These are phyloP conservation scores for Hydrolagus colliei DNA, from an alignment of 2,797 vertebrate species.

Conservation along the genomic window DNA sequence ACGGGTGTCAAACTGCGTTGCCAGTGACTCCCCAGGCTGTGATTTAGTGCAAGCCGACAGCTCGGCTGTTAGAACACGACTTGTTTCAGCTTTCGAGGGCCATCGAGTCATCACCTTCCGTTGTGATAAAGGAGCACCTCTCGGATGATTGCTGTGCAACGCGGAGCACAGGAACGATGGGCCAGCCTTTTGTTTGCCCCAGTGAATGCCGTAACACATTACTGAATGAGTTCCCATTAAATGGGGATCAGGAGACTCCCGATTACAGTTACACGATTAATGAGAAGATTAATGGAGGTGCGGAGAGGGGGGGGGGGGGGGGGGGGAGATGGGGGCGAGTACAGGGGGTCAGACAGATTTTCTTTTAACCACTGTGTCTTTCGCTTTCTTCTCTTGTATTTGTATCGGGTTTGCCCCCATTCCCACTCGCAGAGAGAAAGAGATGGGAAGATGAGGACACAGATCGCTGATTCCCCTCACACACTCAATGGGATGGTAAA, in stretches of 20 bases:
- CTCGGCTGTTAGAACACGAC: conserved; percentile 79
- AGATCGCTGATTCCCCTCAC: too few relatives aligned
- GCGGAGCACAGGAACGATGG: background rate
- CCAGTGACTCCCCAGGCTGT: conserved; percentile 75
- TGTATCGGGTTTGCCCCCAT: too few relatives aligned
- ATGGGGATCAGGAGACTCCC: conserved; percentile 5
- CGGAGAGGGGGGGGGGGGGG: too few relatives aligned
- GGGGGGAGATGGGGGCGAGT: too few relatives aligned
- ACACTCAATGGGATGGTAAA: too few relatives aligned
- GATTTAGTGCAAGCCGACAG: conserved; percentile 86
- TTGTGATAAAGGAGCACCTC: conserved; percentile 74
- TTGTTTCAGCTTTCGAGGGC: conserved; percentile 78
- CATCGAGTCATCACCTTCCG: conserved; percentile 90
- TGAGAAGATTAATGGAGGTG: background rate
- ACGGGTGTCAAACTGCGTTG: conserved; percentile 78
- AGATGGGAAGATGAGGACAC: too few relatives aligned
- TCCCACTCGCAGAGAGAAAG: too few relatives aligned
- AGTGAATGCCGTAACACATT: conserved; percentile 20
- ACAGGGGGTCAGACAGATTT: too few relatives aligned
- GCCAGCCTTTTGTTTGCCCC: background rate
- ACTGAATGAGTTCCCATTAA: conserved; percentile 26
- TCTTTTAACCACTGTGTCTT: too few relatives aligned
- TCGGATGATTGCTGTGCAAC: conserved; percentile 58
- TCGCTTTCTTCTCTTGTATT: too few relatives aligned
- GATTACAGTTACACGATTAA: conserved; percentile 24